These are phyloP conservation scores for Zeuzera pyrina DNA, from an alignment of 2,888 invertebrate species.

Conservation along the genomic window DNA sequence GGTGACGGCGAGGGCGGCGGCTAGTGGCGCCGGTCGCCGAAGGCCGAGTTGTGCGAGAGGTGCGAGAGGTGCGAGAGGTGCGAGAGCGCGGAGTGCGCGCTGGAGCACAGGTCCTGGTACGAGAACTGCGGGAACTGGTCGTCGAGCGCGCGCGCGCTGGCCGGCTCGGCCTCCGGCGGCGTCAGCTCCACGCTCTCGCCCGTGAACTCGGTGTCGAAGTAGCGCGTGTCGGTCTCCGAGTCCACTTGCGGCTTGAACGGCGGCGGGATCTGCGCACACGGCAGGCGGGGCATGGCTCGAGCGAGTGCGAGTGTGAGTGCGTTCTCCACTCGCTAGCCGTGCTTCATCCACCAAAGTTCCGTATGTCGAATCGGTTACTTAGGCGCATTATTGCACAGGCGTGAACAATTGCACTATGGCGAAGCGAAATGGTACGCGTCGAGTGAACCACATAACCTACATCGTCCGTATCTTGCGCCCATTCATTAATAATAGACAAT, in stretches of 20 bases:
- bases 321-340: background rate
- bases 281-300: background rate
- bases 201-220: constrained; percentile 99
- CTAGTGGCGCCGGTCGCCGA: constrained; percentile 38
- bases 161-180: constrained; percentile 83
- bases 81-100: constrained; percentile 73
- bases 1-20: background rate
- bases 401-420: too few relatives aligned
- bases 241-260: constrained; percentile 95
- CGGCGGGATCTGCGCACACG: constrained; percentile 82
- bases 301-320: background rate
- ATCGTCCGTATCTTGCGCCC: too few relatives aligned
- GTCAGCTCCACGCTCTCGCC: constrained; percentile 97
- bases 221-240: constrained; percentile 95
- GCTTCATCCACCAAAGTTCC: background rate
- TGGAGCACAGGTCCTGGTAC: constrained; percentile 80
- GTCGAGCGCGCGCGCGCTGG: constrained; percentile 78
- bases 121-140: constrained; percentile 89
- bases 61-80: constrained; percentile 65
- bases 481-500: too few relatives aligned
- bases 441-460: too few relatives aligned
- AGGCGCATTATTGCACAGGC: too few relatives aligned
- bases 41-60: constrained; percentile 49
- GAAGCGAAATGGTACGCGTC: too few relatives aligned
- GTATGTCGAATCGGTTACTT: too few relatives aligned